Conservation (phyloP, 2,888 invertebrate species). For the Dynastes tityus region DNA sequence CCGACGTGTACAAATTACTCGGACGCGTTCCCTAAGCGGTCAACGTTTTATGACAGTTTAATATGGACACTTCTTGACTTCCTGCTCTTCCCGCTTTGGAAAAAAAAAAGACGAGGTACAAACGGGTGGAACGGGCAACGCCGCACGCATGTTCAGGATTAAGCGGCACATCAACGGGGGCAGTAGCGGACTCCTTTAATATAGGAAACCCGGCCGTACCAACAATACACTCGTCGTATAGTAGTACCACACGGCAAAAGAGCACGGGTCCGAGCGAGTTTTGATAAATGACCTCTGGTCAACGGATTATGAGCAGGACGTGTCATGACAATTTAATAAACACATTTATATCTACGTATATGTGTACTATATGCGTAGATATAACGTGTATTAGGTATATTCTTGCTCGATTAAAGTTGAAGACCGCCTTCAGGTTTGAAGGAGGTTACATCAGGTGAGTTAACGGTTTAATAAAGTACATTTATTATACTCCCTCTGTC, state of each 20-base stretch:
- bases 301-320: constrained; percentile 57
- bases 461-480: no score
- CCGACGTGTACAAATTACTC: constrained; percentile 26
- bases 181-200: constrained; percentile 1
- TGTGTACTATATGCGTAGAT: background rate
- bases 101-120: background rate
- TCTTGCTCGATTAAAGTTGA: no score
- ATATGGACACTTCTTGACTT: constrained; percentile 41
- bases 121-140: background rate
- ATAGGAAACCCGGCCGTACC: background rate
- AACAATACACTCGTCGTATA: background rate
- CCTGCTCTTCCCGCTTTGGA: constrained; percentile 8
- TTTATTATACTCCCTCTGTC: no score
- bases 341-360: constrained; percentile 51
- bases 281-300: constrained; percentile 63
- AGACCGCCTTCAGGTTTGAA: no score
- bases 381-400: background rate
- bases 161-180: constrained; percentile 10
- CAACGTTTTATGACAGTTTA: constrained; percentile 34
- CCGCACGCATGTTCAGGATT: constrained; percentile 24
- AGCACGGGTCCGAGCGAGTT: constrained; percentile 43
- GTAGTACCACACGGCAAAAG: background rate
- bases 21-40: constrained; percentile 4
- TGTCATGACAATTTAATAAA: constrained; percentile 61
- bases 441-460: no score